Evolutionary conservation across 92 coral and sea anemone genomes (phyloP).

Genomic region (Epizoanthus illoricatus): DNA sequence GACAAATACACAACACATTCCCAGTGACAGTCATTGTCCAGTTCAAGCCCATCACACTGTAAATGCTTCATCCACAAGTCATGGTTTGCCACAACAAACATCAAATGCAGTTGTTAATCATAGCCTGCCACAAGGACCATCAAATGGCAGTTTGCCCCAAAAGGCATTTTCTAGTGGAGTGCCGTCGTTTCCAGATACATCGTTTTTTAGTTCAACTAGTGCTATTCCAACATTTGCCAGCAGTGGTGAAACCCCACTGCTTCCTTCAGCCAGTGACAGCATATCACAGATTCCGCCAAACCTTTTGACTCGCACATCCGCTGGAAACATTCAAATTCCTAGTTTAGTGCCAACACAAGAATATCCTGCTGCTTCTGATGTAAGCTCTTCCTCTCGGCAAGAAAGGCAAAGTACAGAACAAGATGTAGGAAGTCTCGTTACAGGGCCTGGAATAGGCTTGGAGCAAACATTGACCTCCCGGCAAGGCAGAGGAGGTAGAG

Average conservation of each 20-base stretch:
- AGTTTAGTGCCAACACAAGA: neutral
- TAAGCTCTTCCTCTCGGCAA: neutral
- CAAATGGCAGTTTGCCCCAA: neutral
- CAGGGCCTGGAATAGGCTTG: neutral
- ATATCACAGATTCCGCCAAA: neutral
- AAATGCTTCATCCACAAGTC: neutral
- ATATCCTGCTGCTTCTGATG: slow-evolving; percentile 2
- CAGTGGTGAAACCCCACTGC: neutral
- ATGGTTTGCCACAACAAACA: neutral
- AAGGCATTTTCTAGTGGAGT: slow-evolving; percentile 18
- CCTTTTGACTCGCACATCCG: neutral
- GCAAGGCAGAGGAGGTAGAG: neutral
- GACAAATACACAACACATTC: neutral
- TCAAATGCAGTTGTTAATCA: neutral
- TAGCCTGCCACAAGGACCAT: too few species aligned
- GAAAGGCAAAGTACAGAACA: neutral
- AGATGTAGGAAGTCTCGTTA: neutral
- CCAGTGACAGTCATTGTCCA: neutral
- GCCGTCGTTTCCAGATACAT: slow-evolving; percentile 20
- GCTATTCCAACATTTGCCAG: neutral
- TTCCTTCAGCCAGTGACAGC: neutral
- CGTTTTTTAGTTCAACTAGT: neutral
- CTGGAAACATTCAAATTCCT: neutral
- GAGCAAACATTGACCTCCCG: neutral
- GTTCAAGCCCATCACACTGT: neutral